phyloP scores from a whole-genome alignment of 2,113 vertebrate species.

The Salvelinus namaycush region DNA sequence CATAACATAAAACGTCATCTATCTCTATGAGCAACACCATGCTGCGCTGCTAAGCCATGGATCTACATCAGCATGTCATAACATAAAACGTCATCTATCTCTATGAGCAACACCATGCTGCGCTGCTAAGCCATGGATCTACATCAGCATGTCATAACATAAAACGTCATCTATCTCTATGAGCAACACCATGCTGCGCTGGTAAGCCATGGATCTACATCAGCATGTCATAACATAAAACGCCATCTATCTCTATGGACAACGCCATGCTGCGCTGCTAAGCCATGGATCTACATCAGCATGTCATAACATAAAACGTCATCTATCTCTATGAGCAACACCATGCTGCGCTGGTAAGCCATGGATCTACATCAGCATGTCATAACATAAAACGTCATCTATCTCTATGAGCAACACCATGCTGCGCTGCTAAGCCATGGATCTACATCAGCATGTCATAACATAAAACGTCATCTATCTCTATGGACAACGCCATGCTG shows the following conservation, averaged over 20 bases:
- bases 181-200: constrained; percentile 66
- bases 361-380: neutral
- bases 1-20: no score
- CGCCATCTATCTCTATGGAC: constrained; percentile 1
- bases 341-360: constrained; percentile 65
- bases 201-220: constrained; percentile 39
- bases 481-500: constrained; percentile 63
- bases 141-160: no score
- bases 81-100: no score
- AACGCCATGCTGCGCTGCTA: neutral
- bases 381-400: no score
- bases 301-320: no score
- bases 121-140: neutral
- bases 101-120: neutral
- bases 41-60: constrained; percentile 47
- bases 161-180: no score
- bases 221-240: no score
- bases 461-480: no score
- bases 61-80: neutral
- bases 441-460: neutral
- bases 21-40: constrained; percentile 62
- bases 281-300: neutral
- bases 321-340: constrained; percentile 42
- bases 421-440: neutral
- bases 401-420: constrained; percentile 5